These are phyloP conservation scores for Microdon myrmicae DNA, from an alignment of 2,888 invertebrate genomes.

Conservation along the genomic window DNA sequence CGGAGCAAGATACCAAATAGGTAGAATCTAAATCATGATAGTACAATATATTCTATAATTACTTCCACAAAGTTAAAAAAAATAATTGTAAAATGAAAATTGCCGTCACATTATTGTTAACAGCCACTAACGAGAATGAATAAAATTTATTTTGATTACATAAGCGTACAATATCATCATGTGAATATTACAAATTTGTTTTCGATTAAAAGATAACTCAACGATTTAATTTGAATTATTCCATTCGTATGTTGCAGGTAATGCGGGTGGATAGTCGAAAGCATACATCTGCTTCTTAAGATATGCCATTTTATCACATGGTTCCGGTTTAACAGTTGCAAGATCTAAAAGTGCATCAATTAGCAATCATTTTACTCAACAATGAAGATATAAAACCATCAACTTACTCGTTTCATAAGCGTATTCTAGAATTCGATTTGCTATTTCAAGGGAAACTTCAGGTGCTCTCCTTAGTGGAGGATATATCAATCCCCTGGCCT, in stretches of 20 bases:
- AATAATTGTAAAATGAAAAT: no score
- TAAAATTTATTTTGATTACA: no score
- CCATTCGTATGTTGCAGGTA: slow-evolving; percentile 72
- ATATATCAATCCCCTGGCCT: slow-evolving; percentile 88
- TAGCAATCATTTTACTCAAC: slow-evolving; percentile 2
- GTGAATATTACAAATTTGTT: no score
- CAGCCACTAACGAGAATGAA: no score
- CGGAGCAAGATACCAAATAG: no score
- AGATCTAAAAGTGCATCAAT: no score
- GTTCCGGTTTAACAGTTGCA: slow-evolving; percentile 83
- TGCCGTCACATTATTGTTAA: no score
- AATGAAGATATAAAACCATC: slow-evolving; percentile 2
- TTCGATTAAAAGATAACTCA: neutral
- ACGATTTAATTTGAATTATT: slow-evolving; percentile 67
- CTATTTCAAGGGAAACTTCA: slow-evolving; percentile 88
- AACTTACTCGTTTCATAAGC: slow-evolving; percentile 79
- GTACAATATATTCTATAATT: no score
- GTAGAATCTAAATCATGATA: no score
- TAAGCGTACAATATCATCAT: no score
- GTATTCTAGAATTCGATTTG: slow-evolving; percentile 81
- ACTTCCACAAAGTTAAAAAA: no score
- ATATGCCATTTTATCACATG: slow-evolving; percentile 77
- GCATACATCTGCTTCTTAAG: slow-evolving; percentile 86
- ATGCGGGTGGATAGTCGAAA: slow-evolving; percentile 74
- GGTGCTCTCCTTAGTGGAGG: slow-evolving; percentile 87